Conservation (phyloP, 1,140 invertebrate genomes). For the Drosophila kepulauana region DNA sequence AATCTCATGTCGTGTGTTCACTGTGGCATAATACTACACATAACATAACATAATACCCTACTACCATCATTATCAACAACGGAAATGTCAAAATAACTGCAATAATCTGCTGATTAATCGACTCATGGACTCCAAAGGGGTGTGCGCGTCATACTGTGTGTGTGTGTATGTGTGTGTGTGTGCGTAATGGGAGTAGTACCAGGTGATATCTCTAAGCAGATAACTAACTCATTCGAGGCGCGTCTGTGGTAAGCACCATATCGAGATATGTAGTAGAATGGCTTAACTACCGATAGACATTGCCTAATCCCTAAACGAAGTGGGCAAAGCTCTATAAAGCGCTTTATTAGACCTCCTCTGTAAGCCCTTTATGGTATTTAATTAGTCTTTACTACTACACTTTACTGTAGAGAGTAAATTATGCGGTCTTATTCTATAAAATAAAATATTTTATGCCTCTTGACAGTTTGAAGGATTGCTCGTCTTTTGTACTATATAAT, state of each 20-base stretch:
- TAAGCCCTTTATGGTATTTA: no score
- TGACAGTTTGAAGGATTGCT: no score
- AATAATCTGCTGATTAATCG: slow-evolving; percentile 60
- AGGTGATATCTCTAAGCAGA: background rate
- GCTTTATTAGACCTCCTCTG: no score
- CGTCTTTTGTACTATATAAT: no score
- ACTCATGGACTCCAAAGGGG: slow-evolving; percentile 35
- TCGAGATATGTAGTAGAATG: slow-evolving; percentile 18
- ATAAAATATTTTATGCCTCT: no score
- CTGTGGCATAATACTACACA: background rate
- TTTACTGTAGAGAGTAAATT: no score
- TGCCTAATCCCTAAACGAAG: background rate
- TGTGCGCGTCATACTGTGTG: slow-evolving; percentile 21
- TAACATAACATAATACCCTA: background rate
- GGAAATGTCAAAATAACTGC: slow-evolving; percentile 65
- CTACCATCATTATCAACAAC: slow-evolving; percentile 48
- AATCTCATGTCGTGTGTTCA: background rate
- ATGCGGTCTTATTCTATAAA: no score
- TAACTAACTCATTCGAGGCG: slow-evolving; percentile 1
- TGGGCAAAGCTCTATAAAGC: no score
- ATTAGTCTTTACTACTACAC: no score
- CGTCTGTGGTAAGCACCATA: background rate
- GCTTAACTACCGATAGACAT: background rate
- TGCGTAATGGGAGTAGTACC: background rate
- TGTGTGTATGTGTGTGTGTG: background rate